Percentiles rank a stretch among this genome's conserved stretches.
phyloP scores from a whole-genome alignment of 1,140 invertebrate genomes.

The Drosophila insularis region DNA sequence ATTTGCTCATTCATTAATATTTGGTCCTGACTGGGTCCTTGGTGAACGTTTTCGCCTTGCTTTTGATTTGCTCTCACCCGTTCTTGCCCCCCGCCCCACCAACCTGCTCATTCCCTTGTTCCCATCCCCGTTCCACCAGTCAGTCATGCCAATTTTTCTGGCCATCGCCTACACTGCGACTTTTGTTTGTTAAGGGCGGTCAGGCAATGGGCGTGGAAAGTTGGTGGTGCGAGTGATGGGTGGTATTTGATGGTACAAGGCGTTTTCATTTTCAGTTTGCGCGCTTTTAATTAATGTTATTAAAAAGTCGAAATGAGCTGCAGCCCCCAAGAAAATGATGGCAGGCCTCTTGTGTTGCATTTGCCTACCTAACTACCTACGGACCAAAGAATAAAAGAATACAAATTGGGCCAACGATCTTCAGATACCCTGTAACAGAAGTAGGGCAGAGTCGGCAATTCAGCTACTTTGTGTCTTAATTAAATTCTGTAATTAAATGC shows the following conservation, averaged over 20 bases:
- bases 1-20: conserved; percentile 68
- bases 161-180: conserved; percentile 32
- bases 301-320: conserved; percentile 62
- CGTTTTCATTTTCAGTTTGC: conserved; percentile 42
- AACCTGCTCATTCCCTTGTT: too few relatives aligned
- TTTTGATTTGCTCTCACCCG: conserved; percentile 12
- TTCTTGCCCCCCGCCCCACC: not conserved
- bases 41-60: conserved; percentile 7
- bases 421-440: not conserved
- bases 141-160: conserved; percentile 4
- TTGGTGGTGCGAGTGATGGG: not conserved
- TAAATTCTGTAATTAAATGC: too few relatives aligned
- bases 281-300: conserved; percentile 62
- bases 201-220: not conserved
- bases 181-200: conserved; percentile 47
- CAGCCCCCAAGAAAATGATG: conserved; percentile 7
- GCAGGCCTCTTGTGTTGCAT: not conserved
- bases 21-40: conserved; percentile 32
- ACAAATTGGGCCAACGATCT: not conserved
- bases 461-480: too few relatives aligned
- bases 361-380: not conserved
- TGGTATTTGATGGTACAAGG: not conserved
- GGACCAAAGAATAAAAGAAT: not conserved
- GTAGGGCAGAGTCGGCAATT: too few relatives aligned
- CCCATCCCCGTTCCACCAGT: not conserved